Evolutionary conservation across 2,113 vertebrate genomes (phyloP).

Genomic region (Emydura subglobosa): DNA sequence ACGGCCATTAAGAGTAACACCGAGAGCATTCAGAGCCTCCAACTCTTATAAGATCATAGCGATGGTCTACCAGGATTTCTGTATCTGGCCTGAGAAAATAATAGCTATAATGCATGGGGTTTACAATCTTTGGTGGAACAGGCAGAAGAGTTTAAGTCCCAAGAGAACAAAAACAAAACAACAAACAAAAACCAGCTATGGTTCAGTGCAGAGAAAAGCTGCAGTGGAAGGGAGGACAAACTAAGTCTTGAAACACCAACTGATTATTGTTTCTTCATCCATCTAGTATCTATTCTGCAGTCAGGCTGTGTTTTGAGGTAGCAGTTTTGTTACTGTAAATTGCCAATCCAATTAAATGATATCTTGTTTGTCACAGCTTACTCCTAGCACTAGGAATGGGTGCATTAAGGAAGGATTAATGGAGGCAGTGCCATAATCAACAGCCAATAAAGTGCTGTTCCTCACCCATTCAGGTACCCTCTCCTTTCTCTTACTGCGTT

Average conservation of each 20-base stretch:
- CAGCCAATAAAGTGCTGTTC: constrained; percentile 53
- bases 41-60: neutral
- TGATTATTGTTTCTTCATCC: constrained; percentile 38
- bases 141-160: neutral
- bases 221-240: constrained; percentile 1
- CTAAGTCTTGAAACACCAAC: neutral
- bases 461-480: constrained; percentile 64
- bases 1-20: neutral
- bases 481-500: constrained; percentile 52
- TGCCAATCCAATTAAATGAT: constrained; percentile 40
- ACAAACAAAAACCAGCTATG: neutral
- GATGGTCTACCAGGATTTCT: neutral
- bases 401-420: constrained; percentile 68
- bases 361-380: constrained; percentile 38
- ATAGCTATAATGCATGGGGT: neutral
- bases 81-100: neutral
- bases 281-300: neutral
- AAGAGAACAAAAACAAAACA: neutral
- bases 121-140: neutral
- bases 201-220: neutral
- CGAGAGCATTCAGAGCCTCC: neutral
- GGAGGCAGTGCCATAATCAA: constrained; percentile 59
- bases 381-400: constrained; percentile 62
- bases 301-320: constrained; percentile 38
- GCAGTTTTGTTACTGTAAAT: constrained; percentile 53